Base-by-base conservation (phyloP, 2,797 vertebrate genomes). In the Pseudochaenichthys georgianus region DNA sequence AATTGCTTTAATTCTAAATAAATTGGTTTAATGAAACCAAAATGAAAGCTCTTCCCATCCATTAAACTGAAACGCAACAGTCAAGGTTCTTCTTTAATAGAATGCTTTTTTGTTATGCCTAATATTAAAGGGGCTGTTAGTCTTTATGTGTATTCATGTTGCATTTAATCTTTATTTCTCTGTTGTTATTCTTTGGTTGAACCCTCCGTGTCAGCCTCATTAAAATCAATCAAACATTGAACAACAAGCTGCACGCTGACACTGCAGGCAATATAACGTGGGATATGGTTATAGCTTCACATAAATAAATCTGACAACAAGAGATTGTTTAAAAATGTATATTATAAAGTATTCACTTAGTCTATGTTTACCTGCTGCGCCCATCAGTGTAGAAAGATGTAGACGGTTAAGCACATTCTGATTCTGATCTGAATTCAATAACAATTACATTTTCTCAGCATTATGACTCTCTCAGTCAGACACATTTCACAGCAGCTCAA, bases 361-460 rank as follows among this genome's bases (percentile, higher is more conserved):
- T 70, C 21, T 58, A 28, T 64, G 43, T 50, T 61, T 43, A 50
- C 47, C 64, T 70, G 61, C 64, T 82, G 61, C 65, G 65, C 65
- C 73, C 38, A 52, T 73, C 48, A 15, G 23, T n/a, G 53, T 6
- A 58, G 17, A 31, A 52, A 55, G 45, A 43, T 23, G 38, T 38
- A 38, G 9, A 50, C 10, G 21, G 31, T 58, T 52, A 45, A 19
- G 55, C 73, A 69, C 70, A 60, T 63, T 71, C 59, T 78, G 75
- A 86, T 79, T 46, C 82, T 75, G 66, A n/a, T n/a, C n/a, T n/a
- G 82, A 72, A 28, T 71, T 81, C 54, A 83, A 77, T 82, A 83
- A 84, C 9, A 76, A 83, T 48, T 11, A 50, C 43, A 74, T 74
- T 65, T 73, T 64, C 10, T 45, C 43, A 45, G 13, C 43, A 11